A percentile compares a stretch with the other conserved stretches of the same genome.
Conservation (phyloP, 2,797 vertebrate species). For the Myoxocephalus aenaeus region DNA sequence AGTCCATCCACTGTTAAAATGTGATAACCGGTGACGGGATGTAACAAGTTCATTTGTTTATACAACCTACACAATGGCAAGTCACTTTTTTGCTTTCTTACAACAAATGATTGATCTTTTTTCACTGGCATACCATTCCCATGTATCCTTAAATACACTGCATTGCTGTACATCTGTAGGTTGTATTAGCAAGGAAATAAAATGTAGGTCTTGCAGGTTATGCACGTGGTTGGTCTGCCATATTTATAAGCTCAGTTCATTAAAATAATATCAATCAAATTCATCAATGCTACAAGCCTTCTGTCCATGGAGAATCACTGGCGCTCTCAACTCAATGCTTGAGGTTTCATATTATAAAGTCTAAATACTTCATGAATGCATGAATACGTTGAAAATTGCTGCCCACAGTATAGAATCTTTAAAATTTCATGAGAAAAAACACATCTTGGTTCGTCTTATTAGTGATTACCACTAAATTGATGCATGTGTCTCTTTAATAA, state of each 20-base stretch:
- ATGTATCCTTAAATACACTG: background rate
- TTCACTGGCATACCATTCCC: background rate
- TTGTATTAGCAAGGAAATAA: background rate
- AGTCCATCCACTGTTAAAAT: background rate
- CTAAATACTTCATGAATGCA: constrained; percentile 40
- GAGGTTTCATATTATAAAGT: constrained; percentile 10
- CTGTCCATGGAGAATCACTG: constrained; percentile 4
- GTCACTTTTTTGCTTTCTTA: background rate
- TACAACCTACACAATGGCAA: background rate
- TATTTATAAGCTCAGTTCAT: constrained; percentile 21
- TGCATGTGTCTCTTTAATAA: constrained; percentile 30
- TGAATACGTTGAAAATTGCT: constrained; percentile 1
- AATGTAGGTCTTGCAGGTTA: background rate
- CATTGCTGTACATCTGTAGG: background rate
- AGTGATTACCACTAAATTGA: constrained; percentile 33
- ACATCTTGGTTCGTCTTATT: constrained; percentile 31
- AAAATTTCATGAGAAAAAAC: constrained; percentile 24
- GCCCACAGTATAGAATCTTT: constrained; percentile 8
- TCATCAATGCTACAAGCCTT: background rate
- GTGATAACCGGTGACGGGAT: background rate
- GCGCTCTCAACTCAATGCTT: background rate
- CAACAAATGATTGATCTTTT: background rate
- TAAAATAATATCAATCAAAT: constrained; percentile 32
- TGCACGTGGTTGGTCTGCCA: background rate
- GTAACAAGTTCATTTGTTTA: background rate